Evolutionary conservation across 2,113 vertebrate species (phyloP), one percentile per base, ranked within the genome.

Genomic region (Channa argus): DNA sequence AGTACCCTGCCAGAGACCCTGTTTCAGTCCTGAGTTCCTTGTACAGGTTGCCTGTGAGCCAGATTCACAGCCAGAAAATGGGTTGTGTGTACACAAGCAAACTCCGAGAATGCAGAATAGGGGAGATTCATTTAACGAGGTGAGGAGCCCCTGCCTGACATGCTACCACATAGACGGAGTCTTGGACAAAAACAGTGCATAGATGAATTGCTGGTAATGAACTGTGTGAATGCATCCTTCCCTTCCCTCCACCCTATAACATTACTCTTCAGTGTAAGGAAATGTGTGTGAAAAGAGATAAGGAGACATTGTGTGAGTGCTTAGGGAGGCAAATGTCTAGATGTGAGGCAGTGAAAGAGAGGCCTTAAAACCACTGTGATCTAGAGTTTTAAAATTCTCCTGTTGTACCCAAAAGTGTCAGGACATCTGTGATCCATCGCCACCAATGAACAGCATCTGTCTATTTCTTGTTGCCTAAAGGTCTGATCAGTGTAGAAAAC

Each of bases 161-260:
- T 59, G 68, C 50, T 66, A 77, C 52, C 71, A 71, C 66, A 87
- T 83, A 85, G 71, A 83, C 58, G 59, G 53, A 82, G 59, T 52
- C 39, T 11, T 24, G 11, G 67, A 84, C 64, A 83, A 79, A 82
- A 87, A 83, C 60, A 74, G 67, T 62, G 38, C 54, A 47, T 8
- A 90, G 78, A 84, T 87, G 77, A 82, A 90, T 85, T 78, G 59
- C 69, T 77, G 72, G 53, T 75, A 77, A 84, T 85, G 64, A 83
- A 84, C 66, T 86, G 66, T 84, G 73, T 89, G 79, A 87, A 90
- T 79, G 63, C 65, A 62, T 79, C 61, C 53, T 80, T 44, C 63
- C 66, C 47, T 51, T 70, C 12, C 52, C 49, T 59, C 41, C 66
- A 45, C 14, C 59, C 39, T 56, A 44, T 61, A 67, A 71, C 56